A percentile compares a stretch with the other conserved stretches of the same genome.
Evolutionary conservation across 2,113 vertebrate species (phyloP).

Genomic region (Polypterus senegalus): DNA sequence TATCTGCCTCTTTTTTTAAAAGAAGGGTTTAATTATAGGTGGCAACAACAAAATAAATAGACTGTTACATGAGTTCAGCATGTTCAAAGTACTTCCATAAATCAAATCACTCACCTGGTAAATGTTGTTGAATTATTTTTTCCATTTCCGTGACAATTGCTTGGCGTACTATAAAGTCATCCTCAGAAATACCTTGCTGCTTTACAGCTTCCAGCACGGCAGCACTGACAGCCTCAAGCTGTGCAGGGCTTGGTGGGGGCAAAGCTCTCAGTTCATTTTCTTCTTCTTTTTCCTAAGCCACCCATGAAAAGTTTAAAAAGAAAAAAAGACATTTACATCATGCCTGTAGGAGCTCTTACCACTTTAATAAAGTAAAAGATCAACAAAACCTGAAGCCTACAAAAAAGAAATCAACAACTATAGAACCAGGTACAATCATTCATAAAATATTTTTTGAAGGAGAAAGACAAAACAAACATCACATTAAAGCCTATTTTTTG

Average conservation of each 20-base stretch:
- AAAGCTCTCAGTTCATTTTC: constrained; percentile 86
- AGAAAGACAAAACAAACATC: too few species aligned
- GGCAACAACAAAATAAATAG: too few species aligned
- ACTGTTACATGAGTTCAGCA: too few species aligned
- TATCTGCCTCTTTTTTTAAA: too few species aligned
- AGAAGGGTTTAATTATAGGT: too few species aligned
- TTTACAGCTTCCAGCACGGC: constrained; percentile 62
- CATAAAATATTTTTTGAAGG: background rate
- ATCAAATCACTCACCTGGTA: constrained; percentile 57
- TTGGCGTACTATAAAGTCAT: constrained; percentile 70
- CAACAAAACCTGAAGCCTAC: background rate
- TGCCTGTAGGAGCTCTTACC: too few species aligned
- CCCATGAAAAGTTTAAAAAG: constrained; percentile 1
- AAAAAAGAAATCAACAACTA: background rate
- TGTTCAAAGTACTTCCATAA: background rate
- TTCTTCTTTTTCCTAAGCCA: constrained; percentile 83
- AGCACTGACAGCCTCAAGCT: constrained; percentile 70
- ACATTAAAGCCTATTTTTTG: too few species aligned
- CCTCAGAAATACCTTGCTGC: constrained; percentile 78
- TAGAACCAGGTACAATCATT: background rate
- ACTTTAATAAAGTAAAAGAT: background rate
- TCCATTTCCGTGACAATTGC: constrained; percentile 76
- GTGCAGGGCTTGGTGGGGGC: constrained; percentile 61
- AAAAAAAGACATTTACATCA: constrained; percentile 8
- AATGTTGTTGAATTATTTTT: constrained; percentile 62